Evolutionary conservation across 2,888 invertebrate species (phyloP).

Genomic region (Cyaniris semiargus): DNA sequence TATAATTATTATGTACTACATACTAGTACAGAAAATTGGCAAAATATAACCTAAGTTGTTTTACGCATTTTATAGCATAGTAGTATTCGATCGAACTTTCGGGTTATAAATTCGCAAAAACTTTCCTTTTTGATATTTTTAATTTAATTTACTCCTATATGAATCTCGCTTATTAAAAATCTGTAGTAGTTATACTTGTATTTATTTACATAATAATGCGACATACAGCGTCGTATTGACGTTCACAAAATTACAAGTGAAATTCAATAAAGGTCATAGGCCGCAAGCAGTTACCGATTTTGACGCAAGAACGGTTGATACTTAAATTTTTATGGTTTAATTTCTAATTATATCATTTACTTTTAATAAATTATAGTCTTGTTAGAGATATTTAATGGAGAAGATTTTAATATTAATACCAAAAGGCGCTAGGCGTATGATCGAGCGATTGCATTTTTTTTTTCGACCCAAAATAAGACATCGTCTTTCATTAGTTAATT

Average conservation of each 20-base stretch:
- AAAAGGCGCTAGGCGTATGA: too few species aligned
- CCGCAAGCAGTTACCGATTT: conserved; percentile 18
- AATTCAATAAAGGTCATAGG: conserved; percentile 51
- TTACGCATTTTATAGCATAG: too few species aligned
- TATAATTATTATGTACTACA: too few species aligned
- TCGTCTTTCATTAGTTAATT: too few species aligned
- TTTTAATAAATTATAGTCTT: not conserved
- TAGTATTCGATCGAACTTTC: not conserved
- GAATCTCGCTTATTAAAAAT: not conserved
- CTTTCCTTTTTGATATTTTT: not conserved
- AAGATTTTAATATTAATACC: too few species aligned
- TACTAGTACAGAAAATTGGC: too few species aligned
- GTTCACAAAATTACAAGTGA: conserved; percentile 39
- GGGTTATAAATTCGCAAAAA: not conserved
- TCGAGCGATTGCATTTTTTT: too few species aligned
- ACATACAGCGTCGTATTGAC: conserved; percentile 27
- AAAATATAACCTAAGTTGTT: too few species aligned
- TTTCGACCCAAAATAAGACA: too few species aligned
- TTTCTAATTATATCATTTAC: not conserved
- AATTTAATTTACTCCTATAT: not conserved
- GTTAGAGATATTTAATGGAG: too few species aligned
- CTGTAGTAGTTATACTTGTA: not conserved
- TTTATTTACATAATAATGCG: not conserved
- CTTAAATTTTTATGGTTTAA: not conserved
- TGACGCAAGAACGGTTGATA: not conserved